Conservation (phyloP, 2,888 invertebrate genomes). For the Alcis repandata region DNA sequence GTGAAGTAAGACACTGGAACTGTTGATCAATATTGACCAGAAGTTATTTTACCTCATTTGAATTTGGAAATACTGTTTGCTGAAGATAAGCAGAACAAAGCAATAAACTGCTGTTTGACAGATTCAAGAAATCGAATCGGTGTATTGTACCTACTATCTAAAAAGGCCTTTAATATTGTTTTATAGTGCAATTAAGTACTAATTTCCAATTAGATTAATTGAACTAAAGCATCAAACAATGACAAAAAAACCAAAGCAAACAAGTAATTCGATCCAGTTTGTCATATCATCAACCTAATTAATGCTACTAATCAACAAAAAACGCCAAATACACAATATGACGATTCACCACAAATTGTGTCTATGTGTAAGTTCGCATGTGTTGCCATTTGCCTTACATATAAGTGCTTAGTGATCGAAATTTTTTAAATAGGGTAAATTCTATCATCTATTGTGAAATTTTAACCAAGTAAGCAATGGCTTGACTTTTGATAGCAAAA, state of each 20-base stretch:
- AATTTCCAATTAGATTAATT: background rate
- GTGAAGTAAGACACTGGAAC: constrained; percentile 7
- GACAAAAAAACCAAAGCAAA: constrained; percentile 19
- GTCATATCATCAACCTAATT: constrained; percentile 19
- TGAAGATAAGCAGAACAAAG: background rate
- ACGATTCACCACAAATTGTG: constrained; percentile 12
- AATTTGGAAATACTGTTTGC: background rate
- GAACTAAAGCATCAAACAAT: background rate
- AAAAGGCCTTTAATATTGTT: background rate
- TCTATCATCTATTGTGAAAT: too few species aligned
- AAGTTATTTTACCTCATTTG: background rate
- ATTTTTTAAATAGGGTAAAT: too few species aligned
- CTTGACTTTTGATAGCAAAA: too few species aligned
- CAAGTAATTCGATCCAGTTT: constrained; percentile 21
- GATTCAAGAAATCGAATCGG: background rate
- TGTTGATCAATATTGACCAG: constrained; percentile 13
- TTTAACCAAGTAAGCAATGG: too few species aligned
- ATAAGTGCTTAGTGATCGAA: too few species aligned
- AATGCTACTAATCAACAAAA: constrained; percentile 4
- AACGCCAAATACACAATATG: constrained; percentile 4
- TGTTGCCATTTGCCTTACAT: background rate
- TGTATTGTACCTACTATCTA: background rate
- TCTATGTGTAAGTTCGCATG: background rate
- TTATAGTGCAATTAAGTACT: background rate
- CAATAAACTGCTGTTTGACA: background rate